These are phyloP conservation scores for Hydropsyche betteni DNA, from an alignment of 2,888 invertebrate species.

Conservation along the genomic window DNA sequence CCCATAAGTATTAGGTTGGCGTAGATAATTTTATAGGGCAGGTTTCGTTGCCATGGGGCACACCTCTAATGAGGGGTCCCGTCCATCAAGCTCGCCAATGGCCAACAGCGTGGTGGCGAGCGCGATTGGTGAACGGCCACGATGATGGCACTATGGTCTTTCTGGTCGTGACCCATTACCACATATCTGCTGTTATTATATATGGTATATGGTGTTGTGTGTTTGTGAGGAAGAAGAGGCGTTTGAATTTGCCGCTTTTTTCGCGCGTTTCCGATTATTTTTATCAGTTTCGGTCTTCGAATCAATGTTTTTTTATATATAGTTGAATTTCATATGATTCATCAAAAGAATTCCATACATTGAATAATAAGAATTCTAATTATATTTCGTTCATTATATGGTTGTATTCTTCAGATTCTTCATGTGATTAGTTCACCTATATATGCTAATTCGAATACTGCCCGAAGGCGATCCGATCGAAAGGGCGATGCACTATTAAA, in stretches of 20 bases:
- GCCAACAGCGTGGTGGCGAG: conserved; percentile 32
- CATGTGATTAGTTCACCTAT: conserved; percentile 2
- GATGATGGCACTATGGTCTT: conserved; percentile 20
- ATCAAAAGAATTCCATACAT: too few relatives aligned
- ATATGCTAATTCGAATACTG: conserved; percentile 11
- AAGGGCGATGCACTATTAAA: conserved; percentile 1
- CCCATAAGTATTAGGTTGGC: conserved; percentile 44
- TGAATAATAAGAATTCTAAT: too few relatives aligned
- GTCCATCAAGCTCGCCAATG: conserved; percentile 50
- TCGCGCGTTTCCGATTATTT: too few relatives aligned
- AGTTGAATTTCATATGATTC: too few relatives aligned
- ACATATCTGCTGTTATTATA: conserved; percentile 8
- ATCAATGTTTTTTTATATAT: too few relatives aligned
- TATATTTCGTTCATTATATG: too few relatives aligned
- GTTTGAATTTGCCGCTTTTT: too few relatives aligned
- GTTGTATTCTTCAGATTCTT: conserved; percentile 2
- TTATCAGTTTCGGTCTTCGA: too few relatives aligned
- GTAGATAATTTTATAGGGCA: conserved; percentile 50
- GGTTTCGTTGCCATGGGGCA: conserved; percentile 44
- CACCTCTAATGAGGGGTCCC: conserved; percentile 48
- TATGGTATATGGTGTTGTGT: too few relatives aligned
- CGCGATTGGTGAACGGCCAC: conserved; percentile 31
- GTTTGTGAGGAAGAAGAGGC: too few relatives aligned
- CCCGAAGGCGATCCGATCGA: conserved; percentile 9
- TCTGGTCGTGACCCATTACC: conserved; percentile 50